Base-by-base conservation (phyloP, 2,888 invertebrate species). In the Lampropteryx suffumata region DNA sequence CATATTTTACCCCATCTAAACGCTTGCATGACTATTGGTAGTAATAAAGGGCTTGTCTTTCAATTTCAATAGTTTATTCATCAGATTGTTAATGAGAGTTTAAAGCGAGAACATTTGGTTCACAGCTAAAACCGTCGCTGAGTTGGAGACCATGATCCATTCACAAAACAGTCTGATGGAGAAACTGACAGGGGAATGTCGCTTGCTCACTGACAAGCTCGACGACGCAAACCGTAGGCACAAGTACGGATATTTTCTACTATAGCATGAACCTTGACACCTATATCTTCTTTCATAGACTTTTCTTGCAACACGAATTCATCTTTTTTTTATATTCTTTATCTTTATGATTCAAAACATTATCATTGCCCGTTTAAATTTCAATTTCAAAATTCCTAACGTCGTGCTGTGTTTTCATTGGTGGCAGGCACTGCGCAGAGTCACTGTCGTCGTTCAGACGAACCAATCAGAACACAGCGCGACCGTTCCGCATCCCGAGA, bases 161-260 rank as follows among this genome's bases (percentile, higher is more conserved):
- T 95, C 94, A 91, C 96, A 97, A 94, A 96, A 95, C 93, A 94
- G 94, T 93, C 95, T 96, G 94, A 95, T 96, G 94, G 96, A 96
- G 92, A 96, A 95, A 94, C 94, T 97, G 90, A 95, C 96, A 82
- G 93, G 92, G 82, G 96, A 97, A 92, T 96, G 96, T 92, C 96
- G 95, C 92, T 92, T 92, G 90, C 94, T 97, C 90, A 96, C 96
- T 82, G 93, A 94, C 91, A 96, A 95, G 93, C 94, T 97, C 92
- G 96, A 97, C 92, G 96, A 96, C 89, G 94, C 95, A 84, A 94
- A 94, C 88, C 92, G 93, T 91, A 95, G 94, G 91, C 96, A 96
- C 94, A 96, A 96, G 96, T 97, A 95, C 93, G 93, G 78, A 77
- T 59, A 68, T 47, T 41, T 74, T 82, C 76, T 78, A 61, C 74